Evolutionary conservation across 2,888 invertebrate species (phyloP), one percentile per base, ranked within the genome.

Genomic region (Brenthis daphne): DNA sequence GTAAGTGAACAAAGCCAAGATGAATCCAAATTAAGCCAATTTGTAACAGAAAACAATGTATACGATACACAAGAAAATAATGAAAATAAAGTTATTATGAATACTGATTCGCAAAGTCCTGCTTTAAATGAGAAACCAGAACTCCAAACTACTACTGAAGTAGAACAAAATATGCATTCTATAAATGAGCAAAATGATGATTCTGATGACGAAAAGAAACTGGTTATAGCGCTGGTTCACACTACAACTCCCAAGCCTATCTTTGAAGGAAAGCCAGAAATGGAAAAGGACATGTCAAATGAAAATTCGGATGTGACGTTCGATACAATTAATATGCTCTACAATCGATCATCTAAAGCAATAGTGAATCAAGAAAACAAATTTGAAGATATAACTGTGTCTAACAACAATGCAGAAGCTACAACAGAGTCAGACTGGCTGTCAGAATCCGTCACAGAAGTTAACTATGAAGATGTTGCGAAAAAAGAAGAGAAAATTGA

Each of bases 331-430:
- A 89, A 82, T 68, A 84, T 82, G 79, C 81, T 87, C 67, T 85
- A 81, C 68, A 90, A 89, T 73, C 83, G 88, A 67, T 85, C 91
- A 33, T 88, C 91, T 11, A 89, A 89, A 77, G 85, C 87, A n/a
- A 84, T 86, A 57, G 80, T 80, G 66, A 79, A 79, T 6, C 71
- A 77, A 68, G 67, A 70, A 64, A 73, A 50, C 54, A 77, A 76
- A n/a, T 63, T 73, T 24, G 77, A 75, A 57, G 74, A 77, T 37
- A 72, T 69, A 20, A 71, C 75, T 33, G 80, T 2, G 37, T 11
- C 37, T 43, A 8, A 11, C 8, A 43, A 43, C 37, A 11, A 43
- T 43, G 37, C 37, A 43, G 37, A 79, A 70, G 67, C 74, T 14
- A 76, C 73, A 60, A 81, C 83, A 24, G 86, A 85, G 70, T 85